These are phyloP conservation scores for Engystomops pustulosus DNA, from an alignment of 2,113 vertebrate species.

Conservation along the genomic window DNA sequence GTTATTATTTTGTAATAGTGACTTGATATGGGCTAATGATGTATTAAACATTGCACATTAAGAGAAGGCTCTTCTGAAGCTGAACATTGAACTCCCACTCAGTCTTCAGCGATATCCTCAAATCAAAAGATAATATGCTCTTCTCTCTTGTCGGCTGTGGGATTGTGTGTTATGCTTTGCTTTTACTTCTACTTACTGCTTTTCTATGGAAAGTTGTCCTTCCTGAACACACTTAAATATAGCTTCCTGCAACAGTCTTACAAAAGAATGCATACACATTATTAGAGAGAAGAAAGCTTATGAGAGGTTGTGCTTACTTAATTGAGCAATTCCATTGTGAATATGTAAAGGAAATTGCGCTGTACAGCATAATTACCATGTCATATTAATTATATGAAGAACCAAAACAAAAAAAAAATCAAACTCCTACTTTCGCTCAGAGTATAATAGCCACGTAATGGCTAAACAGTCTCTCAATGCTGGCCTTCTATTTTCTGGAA, in stretches of 20 bases:
- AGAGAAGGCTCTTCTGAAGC: background rate
- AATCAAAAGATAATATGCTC: conserved; percentile 36
- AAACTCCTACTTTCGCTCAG: conserved; percentile 65
- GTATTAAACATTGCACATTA: background rate
- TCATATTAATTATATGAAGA: conserved; percentile 70
- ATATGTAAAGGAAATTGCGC: conserved; percentile 63
- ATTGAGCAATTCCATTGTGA: conserved; percentile 56
- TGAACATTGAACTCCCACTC: conserved; percentile 21
- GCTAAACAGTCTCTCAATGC: conserved; percentile 59
- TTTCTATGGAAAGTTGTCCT: conserved; percentile 22
- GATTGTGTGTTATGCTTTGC: conserved; percentile 2
- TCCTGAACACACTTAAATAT: conserved; percentile 26
- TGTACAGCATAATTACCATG: conserved; percentile 63
- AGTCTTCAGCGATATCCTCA: conserved; percentile 26
- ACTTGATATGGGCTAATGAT: background rate
- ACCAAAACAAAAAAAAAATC: conserved; percentile 65
- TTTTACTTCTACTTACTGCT: conserved; percentile 27
- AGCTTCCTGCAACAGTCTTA: conserved; percentile 48
- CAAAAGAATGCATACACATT: conserved; percentile 38
- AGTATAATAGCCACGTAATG: conserved; percentile 54
- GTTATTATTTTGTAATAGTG: background rate
- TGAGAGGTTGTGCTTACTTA: conserved; percentile 59
- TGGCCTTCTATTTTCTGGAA: conserved; percentile 60
- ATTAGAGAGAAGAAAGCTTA: conserved; percentile 52
- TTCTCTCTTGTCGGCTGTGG: conserved; percentile 3